Conservation (phyloP, 2,113 vertebrate genomes). For the Dunckerocampus dactyliophorus region DNA sequence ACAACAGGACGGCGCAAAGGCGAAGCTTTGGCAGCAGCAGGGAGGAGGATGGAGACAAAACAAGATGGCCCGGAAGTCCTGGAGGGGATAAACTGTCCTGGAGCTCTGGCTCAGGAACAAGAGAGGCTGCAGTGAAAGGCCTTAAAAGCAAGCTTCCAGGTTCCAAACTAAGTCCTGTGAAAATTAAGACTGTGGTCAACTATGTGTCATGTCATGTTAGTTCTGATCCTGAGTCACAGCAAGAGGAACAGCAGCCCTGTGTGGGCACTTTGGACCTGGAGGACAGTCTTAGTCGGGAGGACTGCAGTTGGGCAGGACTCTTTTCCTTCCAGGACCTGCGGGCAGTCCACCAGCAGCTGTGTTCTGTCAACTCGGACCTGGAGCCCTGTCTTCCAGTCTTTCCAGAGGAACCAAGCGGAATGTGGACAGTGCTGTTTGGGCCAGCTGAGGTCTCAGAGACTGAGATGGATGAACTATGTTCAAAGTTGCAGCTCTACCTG, state of each 20-base stretch:
- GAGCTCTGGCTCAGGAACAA: conserved; percentile 37
- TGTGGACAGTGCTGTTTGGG: conserved; percentile 93
- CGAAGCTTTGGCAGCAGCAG: conserved; percentile 74
- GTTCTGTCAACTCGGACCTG: conserved; percentile 87
- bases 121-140: conserved; percentile 28
- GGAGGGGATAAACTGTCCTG: conserved; percentile 38
- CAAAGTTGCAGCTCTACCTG: conserved; percentile 84
- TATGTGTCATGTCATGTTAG: conserved; percentile 17
- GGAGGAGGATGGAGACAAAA: conserved; percentile 53
- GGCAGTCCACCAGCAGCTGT: conserved; percentile 86
- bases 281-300: conserved; percentile 69
- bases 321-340: conserved; percentile 93
- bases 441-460: conserved; percentile 71
- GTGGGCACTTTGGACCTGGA: conserved; percentile 54
- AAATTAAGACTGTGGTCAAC: conserved; percentile 33
- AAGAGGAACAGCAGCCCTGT: conserved; percentile 55
- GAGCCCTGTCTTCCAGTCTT: conserved; percentile 87
- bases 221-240: conserved; percentile 69
- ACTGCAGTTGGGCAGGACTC: conserved; percentile 94
- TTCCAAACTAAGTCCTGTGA: conserved; percentile 33
- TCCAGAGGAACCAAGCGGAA: conserved; percentile 86
- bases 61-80: conserved; percentile 63
- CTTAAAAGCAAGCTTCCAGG: conserved; percentile 17
- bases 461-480: conserved; percentile 82
- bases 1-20: conserved; percentile 89